Conservation (phyloP, 2,797 vertebrate species). For the Okamejei kenojei region DNA sequence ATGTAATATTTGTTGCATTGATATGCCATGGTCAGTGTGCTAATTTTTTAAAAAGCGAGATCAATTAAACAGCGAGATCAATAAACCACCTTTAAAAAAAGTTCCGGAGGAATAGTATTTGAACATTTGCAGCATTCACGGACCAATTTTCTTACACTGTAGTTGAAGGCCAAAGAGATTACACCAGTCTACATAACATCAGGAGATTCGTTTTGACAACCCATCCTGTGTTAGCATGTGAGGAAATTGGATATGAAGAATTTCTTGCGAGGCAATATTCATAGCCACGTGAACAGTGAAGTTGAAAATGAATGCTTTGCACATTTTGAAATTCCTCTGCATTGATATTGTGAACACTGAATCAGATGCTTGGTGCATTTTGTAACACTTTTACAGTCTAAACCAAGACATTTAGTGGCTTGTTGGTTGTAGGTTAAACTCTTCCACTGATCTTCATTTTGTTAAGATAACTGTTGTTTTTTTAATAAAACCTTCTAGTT, state of each 20-base stretch:
- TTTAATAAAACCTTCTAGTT: background rate
- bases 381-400: too few relatives aligned
- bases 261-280: background rate
- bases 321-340: background rate
- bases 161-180: background rate
- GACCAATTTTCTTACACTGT: background rate
- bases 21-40: background rate
- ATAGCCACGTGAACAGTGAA: background rate
- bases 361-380: background rate
- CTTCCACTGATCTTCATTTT: background rate
- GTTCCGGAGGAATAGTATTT: background rate
- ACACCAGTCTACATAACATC: background rate
- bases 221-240: background rate
- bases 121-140: background rate
- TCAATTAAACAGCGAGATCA: background rate
- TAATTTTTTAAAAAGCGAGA: background rate
- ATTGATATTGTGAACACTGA: background rate
- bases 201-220: background rate
- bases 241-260: background rate
- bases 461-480: background rate
- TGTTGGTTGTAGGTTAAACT: background rate
- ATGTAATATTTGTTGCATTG: background rate
- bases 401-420: background rate
- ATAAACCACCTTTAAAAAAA: background rate
- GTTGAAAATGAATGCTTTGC: background rate